These are phyloP conservation scores for Boloria euphrosyne DNA, from an alignment of 2,888 invertebrate genomes.

Conservation along the genomic window DNA sequence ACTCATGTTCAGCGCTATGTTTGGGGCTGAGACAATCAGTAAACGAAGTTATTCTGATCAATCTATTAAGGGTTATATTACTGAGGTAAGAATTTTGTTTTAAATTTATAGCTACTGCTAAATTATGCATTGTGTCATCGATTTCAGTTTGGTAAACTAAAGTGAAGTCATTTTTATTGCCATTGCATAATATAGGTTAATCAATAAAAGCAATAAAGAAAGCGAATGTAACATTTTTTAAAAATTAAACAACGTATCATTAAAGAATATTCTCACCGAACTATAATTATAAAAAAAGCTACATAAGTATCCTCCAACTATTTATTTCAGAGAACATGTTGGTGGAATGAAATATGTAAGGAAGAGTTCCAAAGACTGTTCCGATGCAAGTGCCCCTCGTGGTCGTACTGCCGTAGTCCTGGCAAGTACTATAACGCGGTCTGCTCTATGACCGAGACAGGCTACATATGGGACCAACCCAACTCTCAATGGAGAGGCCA, in stretches of 20 bases:
- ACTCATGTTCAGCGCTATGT: conserved; percentile 64
- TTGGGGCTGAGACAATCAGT: conserved; percentile 65
- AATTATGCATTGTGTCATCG: not conserved
- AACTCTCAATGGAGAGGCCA: conserved; percentile 74
- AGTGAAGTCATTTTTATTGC: not conserved
- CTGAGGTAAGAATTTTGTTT: conserved; percentile 84
- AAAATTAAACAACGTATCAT: too few species aligned
- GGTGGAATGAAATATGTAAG: conserved; percentile 97
- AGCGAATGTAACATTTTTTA: too few species aligned
- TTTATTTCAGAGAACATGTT: conserved; percentile 89
- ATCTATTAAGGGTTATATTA: conserved; percentile 90
- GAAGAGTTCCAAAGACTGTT: conserved; percentile 94
- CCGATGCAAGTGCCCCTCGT: conserved; percentile 93
- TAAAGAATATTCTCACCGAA: too few species aligned
- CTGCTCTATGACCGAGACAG: conserved; percentile 94
- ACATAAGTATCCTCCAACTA: not conserved
- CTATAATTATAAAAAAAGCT: too few species aligned
- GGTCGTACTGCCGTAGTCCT: conserved; percentile 93
- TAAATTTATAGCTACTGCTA: not conserved
- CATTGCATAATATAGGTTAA: too few species aligned
- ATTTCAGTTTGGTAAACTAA: not conserved
- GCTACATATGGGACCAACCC: conserved; percentile 95
- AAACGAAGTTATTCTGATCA: conserved; percentile 91
- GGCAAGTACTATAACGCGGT: conserved; percentile 95
- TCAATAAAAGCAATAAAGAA: too few species aligned